Evolutionary conservation across 2,113 vertebrate genomes (phyloP), one percentile per base, ranked within the genome.

Genomic region (Romanogobio albipinnatus): DNA sequence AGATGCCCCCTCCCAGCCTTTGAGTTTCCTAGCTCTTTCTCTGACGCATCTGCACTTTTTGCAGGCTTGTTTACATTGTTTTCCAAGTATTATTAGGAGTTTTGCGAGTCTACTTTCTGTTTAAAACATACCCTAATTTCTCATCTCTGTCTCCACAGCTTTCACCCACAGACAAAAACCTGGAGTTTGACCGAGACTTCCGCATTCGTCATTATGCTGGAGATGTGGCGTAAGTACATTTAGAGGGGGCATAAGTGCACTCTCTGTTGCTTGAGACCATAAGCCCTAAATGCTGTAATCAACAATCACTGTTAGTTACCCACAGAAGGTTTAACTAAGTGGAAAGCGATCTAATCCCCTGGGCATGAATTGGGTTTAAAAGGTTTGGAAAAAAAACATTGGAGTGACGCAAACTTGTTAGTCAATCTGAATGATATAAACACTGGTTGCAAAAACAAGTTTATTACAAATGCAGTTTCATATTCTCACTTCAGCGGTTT

Each of bases 171-270:
- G 97, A 99, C 91, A 99, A 99, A 92, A 96, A 90, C 53, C 89
- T 99, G 93, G 98, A 98, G 90, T 99, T 98, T 49, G 97, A 99
- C 91, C 90, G 97, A 92, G 97, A 99, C 91, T 99, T 99, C 91
- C 96, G 98, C 9, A 95, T 99, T 89, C 95, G 95, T 26, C 98
- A 99, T 93, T 99, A 99, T 0, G 98, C 97, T 0, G 98, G 98
- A 15, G 95, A 97, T 2, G 98, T 99, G 59, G 92, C 95, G 98
- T 99, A 90, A 98, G 97, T 97, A 91, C 91, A 87, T 13, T 45
- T 49, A 5, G 9, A 82, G 24, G 22, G 82, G 26, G 26, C 22
- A 14, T 45, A 82, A 83, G 19, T 56, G 29, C 61, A 51, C 45
- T 10, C 24, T 53, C 9, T 53, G 80, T 9, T 33, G 14, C 33